Evolutionary conservation across 2,797 vertebrate genomes (phyloP).

Genomic region (Premnoplex brunnescens): DNA sequence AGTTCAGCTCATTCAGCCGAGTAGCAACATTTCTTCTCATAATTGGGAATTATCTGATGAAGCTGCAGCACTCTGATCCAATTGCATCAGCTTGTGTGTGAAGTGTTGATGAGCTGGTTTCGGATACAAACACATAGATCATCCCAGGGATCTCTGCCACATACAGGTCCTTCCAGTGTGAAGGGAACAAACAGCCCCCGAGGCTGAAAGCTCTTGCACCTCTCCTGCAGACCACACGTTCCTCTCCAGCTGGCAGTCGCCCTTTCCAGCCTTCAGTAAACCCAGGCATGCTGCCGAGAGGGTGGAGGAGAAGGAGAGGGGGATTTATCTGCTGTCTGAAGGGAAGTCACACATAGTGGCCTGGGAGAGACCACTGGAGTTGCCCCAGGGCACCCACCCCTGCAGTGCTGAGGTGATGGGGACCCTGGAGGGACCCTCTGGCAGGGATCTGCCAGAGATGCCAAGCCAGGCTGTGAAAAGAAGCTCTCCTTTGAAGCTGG

Average conservation of each 20-base stretch:
- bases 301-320: neutral
- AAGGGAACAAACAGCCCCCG: neutral
- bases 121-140: neutral
- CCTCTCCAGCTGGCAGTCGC: neutral
- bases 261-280: neutral
- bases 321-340: neutral
- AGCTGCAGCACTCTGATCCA: neutral
- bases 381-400: neutral
- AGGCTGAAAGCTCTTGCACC: neutral
- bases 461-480: neutral
- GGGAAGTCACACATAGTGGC: neutral
- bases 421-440: neutral
- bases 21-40: neutral
- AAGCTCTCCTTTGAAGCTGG: neutral
- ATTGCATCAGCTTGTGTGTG: neutral
- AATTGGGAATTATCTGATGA: neutral
- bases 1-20: constrained; percentile 9
- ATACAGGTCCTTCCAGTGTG: neutral
- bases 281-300: rapidly evolving
- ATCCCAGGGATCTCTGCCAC: neutral
- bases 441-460: neutral
- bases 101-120: constrained; percentile 41
- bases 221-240: neutral
- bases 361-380: neutral
- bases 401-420: neutral